These are phyloP conservation scores for Bimastos eiseni DNA, from an alignment of 2,888 invertebrate species.

Conservation along the genomic window DNA sequence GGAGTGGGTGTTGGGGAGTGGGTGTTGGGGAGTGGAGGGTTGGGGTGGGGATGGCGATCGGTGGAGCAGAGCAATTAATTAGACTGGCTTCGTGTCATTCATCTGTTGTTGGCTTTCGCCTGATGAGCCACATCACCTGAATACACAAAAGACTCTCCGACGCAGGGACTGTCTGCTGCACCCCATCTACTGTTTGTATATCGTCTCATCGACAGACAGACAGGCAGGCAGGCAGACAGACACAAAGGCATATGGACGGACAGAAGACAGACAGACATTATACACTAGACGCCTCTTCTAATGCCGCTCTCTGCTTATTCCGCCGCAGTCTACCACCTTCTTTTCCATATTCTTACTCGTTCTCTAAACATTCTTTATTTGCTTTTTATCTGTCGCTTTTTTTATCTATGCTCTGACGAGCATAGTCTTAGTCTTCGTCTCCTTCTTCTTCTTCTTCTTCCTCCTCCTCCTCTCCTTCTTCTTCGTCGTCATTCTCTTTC, in stretches of 20 bases:
- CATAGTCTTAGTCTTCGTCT: not conserved
- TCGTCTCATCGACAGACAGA: not conserved
- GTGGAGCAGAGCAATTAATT: not conserved
- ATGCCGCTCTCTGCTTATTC: not conserved
- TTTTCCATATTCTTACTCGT: not conserved
- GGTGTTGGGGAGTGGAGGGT: not conserved
- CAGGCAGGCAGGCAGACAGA: no score
- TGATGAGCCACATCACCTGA: not conserved
- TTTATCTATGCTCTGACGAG: not conserved
- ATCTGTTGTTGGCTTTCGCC: not conserved
- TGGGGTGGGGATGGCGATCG: not conserved
- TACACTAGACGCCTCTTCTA: not conserved
- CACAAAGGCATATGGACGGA: no score
- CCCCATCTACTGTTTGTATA: not conserved
- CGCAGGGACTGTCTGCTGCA: no score
- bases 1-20: not conserved
- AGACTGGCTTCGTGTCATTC: not conserved
- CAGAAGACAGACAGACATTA: no score
- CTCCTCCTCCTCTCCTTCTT: not conserved
- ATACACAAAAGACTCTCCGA: not conserved
- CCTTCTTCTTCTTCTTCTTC: no score
- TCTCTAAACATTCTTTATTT: not conserved
- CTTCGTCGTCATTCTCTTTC: not conserved
- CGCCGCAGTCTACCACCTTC: no score
- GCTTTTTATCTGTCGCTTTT: no score